These are phyloP conservation scores for Drosophila equinoxialis DNA, from an alignment of 1,140 invertebrate genomes.

Conservation along the genomic window DNA sequence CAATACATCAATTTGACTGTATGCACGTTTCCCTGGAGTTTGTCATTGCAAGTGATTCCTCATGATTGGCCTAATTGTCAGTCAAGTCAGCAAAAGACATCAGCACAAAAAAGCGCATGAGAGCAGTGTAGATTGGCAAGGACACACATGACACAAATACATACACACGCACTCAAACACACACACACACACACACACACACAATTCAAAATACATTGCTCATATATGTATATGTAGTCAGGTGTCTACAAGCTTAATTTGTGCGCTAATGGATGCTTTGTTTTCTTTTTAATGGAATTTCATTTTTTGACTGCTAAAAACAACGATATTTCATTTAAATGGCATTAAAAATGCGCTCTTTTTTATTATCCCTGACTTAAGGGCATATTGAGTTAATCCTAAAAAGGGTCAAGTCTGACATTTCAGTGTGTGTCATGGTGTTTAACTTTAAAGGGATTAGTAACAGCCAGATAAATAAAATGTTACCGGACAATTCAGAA, in stretches of 20 bases:
- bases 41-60: slow-evolving; percentile 58
- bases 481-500: no score
- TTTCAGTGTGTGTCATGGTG: not conserved
- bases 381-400: not conserved
- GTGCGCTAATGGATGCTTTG: slow-evolving; percentile 53
- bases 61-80: slow-evolving; percentile 72
- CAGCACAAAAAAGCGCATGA: slow-evolving; percentile 6
- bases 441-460: not conserved
- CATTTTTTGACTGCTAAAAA: slow-evolving; percentile 20
- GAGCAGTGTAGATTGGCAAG: slow-evolving; percentile 23
- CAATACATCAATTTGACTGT: slow-evolving; percentile 71
- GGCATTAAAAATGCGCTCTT: not conserved
- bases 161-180: not conserved
- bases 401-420: not conserved
- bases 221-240: slow-evolving; percentile 16
- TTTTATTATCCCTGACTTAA: not conserved
- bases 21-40: slow-evolving; percentile 52
- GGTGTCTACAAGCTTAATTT: slow-evolving; percentile 43
- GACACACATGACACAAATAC: slow-evolving; percentile 5
- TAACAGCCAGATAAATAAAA: not conserved
- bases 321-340: not conserved
- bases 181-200: slow-evolving; percentile 3
- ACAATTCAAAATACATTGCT: not conserved
- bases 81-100: slow-evolving; percentile 53
- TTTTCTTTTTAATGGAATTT: slow-evolving; percentile 37